Percentiles rank a stretch among this genome's conserved stretches.
These are phyloP conservation scores for Fulmarus glacialis DNA, from an alignment of 2,113 vertebrate genomes.

Conservation along the genomic window DNA sequence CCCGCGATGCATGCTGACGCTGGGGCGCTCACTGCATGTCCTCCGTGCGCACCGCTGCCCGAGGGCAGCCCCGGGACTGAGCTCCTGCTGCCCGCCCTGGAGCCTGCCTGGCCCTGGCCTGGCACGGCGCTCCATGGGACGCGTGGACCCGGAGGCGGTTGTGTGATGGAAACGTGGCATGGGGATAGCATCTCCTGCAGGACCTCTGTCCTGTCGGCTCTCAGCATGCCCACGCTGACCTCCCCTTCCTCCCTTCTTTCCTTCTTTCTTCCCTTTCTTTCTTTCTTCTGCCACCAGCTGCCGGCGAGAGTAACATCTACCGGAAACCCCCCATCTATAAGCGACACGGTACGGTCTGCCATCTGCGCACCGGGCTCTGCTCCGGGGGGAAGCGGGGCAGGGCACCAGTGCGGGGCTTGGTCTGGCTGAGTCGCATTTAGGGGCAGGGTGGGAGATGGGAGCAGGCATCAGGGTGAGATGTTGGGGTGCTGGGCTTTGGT, in stretches of 20 bases:
- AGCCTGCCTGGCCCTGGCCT: background rate
- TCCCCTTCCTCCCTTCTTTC: constrained; percentile 13
- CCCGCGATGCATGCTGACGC: constrained; percentile 49
- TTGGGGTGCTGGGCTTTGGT: background rate
- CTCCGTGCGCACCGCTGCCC: background rate
- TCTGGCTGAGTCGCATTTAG: accelerated
- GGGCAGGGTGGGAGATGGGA: background rate
- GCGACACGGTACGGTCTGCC: constrained; percentile 85
- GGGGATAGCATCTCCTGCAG: background rate
- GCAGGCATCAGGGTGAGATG: accelerated
- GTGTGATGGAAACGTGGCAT: background rate
- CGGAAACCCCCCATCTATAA: constrained; percentile 98
- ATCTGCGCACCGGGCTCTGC: background rate
- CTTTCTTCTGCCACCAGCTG: constrained; percentile 83
- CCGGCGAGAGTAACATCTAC: constrained; percentile 96
- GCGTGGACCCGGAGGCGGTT: background rate
- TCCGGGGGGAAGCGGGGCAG: accelerated
- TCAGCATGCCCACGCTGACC: constrained; percentile 11
- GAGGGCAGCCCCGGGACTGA: background rate
- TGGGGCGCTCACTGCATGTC: constrained; percentile 43
- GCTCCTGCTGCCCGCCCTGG: background rate
- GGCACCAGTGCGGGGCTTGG: accelerated
- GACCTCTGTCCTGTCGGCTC: constrained; percentile 35
- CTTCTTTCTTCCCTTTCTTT: constrained; percentile 16
- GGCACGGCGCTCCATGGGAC: background rate